These are phyloP conservation scores for Seira musarum DNA, from an alignment of 2,888 invertebrate species.

Conservation along the genomic window DNA sequence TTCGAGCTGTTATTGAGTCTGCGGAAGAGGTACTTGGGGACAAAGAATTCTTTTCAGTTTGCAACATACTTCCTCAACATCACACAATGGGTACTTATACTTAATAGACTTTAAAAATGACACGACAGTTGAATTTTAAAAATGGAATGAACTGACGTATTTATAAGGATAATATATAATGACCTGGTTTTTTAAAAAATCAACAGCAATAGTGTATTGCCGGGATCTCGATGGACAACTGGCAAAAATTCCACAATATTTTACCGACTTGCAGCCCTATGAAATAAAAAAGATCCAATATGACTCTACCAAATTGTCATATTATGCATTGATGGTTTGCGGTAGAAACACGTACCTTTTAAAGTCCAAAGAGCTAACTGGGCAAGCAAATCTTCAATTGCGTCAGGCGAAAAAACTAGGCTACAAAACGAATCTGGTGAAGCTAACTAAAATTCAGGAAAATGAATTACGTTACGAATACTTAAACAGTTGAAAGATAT, in stretches of 20 bases:
- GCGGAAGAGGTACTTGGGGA: constrained; percentile 75
- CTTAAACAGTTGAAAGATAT: no score
- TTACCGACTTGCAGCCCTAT: constrained; percentile 17
- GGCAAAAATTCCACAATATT: constrained; percentile 73
- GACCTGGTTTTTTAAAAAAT: no score
- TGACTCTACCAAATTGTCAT: constrained; percentile 3
- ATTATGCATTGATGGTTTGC: constrained; percentile 41
- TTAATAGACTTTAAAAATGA: background rate
- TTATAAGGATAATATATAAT: constrained; percentile 20
- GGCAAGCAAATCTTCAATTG: constrained; percentile 51
- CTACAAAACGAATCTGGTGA: constrained; percentile 58
- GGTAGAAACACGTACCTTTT: constrained; percentile 35
- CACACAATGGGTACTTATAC: constrained; percentile 70
- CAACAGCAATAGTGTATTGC: constrained; percentile 77
- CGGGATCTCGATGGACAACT: constrained; percentile 74
- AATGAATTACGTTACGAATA: no score
- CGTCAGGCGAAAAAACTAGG: constrained; percentile 63
- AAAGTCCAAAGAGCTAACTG: constrained; percentile 42
- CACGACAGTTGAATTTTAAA: background rate
- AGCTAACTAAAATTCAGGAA: background rate
- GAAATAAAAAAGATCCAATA: constrained; percentile 50
- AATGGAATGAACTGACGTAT: constrained; percentile 14
- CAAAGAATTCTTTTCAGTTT: constrained; percentile 73
- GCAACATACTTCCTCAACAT: constrained; percentile 81
- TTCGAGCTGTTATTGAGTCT: constrained; percentile 76